Percentiles rank a stretch among this genome's conserved stretches.
phyloP scores from a whole-genome alignment of 1,140 invertebrate genomes.

The Drosophila albomicans region DNA sequence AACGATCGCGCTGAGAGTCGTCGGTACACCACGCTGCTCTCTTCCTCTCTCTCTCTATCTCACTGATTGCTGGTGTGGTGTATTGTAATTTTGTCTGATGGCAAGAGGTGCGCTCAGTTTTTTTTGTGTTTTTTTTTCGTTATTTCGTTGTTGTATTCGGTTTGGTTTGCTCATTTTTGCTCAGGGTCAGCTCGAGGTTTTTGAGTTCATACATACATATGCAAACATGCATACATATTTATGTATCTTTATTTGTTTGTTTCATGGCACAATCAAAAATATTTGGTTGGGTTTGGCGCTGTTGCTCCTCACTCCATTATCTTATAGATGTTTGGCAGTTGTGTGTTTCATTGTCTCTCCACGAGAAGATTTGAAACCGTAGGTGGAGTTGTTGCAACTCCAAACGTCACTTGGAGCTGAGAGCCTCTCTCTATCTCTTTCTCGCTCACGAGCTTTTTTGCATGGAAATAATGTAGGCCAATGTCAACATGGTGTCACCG shows the following conservation, averaged over 20 bases:
- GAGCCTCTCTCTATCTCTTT: constrained; percentile 35
- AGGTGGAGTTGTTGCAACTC: constrained; percentile 45
- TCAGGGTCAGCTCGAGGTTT: constrained; percentile 79
- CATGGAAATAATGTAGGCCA: constrained; percentile 81
- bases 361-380: constrained; percentile 40
- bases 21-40: constrained; percentile 12
- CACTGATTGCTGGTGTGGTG: constrained; percentile 12
- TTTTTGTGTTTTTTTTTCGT: constrained; percentile 22
- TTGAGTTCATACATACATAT: constrained; percentile 36
- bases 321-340: constrained; percentile 43
- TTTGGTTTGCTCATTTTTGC: constrained; percentile 48
- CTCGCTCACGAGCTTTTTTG: constrained; percentile 56
- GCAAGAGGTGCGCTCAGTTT: constrained; percentile 46
- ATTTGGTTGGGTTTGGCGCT: constrained; percentile 36
- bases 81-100: constrained; percentile 55
- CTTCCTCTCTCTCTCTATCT: constrained; percentile 19
- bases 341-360: constrained; percentile 30
- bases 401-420: constrained; percentile 35
- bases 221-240: constrained; percentile 7
- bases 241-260: constrained; percentile 50
- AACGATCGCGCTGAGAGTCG: constrained; percentile 20
- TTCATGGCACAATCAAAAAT: constrained; percentile 50
- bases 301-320: constrained; percentile 37
- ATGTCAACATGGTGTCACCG: constrained; percentile 76
- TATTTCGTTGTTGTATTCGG: too few species aligned